Conservation (phyloP, 2,113 vertebrate species). For the Leucopternis melanops region DNA sequence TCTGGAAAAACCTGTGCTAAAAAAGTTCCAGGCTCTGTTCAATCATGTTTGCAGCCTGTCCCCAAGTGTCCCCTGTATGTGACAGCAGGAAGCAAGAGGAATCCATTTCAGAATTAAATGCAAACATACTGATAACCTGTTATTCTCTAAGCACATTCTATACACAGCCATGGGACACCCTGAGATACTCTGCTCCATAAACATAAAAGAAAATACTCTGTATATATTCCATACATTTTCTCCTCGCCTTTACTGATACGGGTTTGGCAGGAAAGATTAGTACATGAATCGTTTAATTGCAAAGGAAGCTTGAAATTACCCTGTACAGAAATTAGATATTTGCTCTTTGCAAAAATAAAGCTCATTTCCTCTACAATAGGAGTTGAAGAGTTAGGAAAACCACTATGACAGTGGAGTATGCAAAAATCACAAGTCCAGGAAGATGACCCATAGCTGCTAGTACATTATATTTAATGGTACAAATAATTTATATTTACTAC, state of each 20-base stretch:
- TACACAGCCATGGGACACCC: neutral
- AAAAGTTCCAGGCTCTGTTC: neutral
- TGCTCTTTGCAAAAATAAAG: neutral
- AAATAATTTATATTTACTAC: neutral
- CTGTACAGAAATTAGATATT: neutral
- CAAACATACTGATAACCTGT: neutral
- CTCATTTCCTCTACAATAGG: neutral
- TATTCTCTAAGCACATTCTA: neutral
- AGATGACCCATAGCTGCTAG: neutral
- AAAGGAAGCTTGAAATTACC: neutral
- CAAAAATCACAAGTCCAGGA: neutral
- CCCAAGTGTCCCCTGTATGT: no score
- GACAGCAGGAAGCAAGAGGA: neutral
- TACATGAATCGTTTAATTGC: neutral
- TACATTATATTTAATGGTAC: neutral
- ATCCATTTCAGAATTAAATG: neutral
- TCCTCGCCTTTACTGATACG: neutral
- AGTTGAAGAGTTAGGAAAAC: neutral
- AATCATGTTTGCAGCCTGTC: neutral
- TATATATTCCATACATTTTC: neutral
- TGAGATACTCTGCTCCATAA: neutral
- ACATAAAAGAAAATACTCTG: neutral
- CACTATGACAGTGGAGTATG: neutral
- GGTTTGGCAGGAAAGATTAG: neutral
- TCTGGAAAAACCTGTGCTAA: neutral